These are phyloP conservation scores for Lacanobia oleracea DNA, from an alignment of 2,888 invertebrate species.

Conservation along the genomic window DNA sequence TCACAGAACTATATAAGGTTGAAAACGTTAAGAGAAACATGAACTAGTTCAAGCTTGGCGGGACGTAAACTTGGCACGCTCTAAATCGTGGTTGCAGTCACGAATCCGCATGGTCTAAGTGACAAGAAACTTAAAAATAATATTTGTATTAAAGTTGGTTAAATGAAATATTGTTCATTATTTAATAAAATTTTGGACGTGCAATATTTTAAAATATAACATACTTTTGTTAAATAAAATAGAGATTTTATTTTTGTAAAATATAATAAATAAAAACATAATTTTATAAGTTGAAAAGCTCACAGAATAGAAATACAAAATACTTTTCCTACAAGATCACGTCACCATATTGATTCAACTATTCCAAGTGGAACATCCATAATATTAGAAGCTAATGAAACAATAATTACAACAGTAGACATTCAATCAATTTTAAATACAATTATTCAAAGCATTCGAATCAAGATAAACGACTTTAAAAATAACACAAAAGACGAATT, in stretches of 20 bases:
- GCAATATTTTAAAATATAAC: not conserved
- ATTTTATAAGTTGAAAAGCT: no score
- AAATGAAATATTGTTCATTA: not conserved
- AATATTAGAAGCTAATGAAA: not conserved
- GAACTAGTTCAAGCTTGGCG: conserved; percentile 81
- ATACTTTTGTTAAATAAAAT: no score
- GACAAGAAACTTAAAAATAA: conserved; percentile 31
- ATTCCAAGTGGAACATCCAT: not conserved
- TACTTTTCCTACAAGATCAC: not conserved
- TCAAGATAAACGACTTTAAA: conserved; percentile 13
- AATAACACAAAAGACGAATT: not conserved
- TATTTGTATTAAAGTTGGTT: not conserved
- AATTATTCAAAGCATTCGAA: not conserved
- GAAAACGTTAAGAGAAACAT: conserved; percentile 73
- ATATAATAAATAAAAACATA: no score
- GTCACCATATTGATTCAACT: not conserved
- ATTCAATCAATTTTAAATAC: not conserved
- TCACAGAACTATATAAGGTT: conserved; percentile 63
- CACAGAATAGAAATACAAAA: not conserved
- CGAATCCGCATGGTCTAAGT: conserved; percentile 73
- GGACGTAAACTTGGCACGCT: conserved; percentile 81
- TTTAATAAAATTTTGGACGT: not conserved
- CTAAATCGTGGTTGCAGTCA: conserved; percentile 79
- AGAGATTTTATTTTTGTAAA: no score
- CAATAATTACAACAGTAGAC: not conserved